Evolutionary conservation across 2,113 vertebrate species (phyloP).

Genomic region (Sialia sialis): DNA sequence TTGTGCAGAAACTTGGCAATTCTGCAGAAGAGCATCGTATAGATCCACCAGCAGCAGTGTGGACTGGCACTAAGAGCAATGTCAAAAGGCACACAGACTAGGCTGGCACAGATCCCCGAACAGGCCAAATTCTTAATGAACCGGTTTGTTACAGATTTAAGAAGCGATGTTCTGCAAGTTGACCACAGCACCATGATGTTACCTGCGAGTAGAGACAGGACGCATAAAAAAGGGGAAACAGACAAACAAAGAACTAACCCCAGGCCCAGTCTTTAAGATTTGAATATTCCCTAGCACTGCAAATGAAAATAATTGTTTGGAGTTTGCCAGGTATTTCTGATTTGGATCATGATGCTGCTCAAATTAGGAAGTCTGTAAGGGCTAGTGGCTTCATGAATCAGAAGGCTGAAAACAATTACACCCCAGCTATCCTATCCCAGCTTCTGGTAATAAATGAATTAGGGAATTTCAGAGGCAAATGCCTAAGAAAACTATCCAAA

Average conservation of each 20-base stretch:
- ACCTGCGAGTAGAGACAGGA: conserved; percentile 70
- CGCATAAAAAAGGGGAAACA: background rate
- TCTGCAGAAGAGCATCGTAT: conserved; percentile 88
- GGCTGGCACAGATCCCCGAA: conserved; percentile 90
- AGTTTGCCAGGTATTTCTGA: background rate
- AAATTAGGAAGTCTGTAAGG: background rate
- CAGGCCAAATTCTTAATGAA: conserved; percentile 96
- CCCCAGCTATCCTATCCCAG: background rate
- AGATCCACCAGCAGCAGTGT: conserved; percentile 94
- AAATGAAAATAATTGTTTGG: background rate
- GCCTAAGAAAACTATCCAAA: background rate
- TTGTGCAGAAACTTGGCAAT: conserved; percentile 93
- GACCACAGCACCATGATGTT: conserved; percentile 93
- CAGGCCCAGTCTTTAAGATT: background rate
- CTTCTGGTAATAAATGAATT: background rate
- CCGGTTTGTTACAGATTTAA: conserved; percentile 92
- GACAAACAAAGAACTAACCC: background rate
- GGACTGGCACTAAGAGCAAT: conserved; percentile 88
- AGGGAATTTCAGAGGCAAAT: background rate
- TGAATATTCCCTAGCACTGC: background rate
- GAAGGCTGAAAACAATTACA: background rate
- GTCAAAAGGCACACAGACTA: conserved; percentile 96
- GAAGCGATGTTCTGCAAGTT: conserved; percentile 88
- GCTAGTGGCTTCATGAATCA: background rate
- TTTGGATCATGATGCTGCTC: background rate